Conservation (phyloP, 2,113 vertebrate genomes). For the Etheostoma spectabile region DNA sequence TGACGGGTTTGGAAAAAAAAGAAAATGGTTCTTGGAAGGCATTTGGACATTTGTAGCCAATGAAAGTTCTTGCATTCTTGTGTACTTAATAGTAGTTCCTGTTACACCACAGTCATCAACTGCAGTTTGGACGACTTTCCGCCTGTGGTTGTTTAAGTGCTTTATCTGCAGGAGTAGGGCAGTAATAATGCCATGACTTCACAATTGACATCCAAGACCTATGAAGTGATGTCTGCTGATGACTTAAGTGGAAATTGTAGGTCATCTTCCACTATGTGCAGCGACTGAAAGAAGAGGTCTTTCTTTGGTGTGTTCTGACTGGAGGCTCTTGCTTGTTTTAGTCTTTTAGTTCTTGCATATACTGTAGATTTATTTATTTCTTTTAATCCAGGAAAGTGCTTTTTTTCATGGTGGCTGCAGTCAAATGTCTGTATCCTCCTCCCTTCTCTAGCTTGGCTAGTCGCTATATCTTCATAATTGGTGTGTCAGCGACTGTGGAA, state of each 20-base stretch:
- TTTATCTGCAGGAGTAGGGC: conserved; percentile 47
- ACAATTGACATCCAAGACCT: conserved; percentile 53
- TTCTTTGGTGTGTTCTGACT: conserved; percentile 18
- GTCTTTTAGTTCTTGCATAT: conserved; percentile 5
- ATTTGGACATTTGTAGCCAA: conserved; percentile 41
- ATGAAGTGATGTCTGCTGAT: conserved; percentile 53
- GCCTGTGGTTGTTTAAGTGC: conserved; percentile 45
- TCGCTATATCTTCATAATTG: conserved; percentile 65
- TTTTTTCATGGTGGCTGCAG: conserved; percentile 54
- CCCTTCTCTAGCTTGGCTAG: conserved; percentile 40
- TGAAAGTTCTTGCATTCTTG: conserved; percentile 51
- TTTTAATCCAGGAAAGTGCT: conserved; percentile 11
- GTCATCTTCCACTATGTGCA: conserved; percentile 47
- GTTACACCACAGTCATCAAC: conserved; percentile 53
- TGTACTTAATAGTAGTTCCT: conserved; percentile 52
- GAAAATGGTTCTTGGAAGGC: conserved; percentile 49
- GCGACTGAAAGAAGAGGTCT: conserved; percentile 21
- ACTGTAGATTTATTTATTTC: not conserved
- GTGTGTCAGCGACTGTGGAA: conserved; percentile 61
- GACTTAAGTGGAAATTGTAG: conserved; percentile 72
- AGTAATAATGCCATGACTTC: conserved; percentile 40
- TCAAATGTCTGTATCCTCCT: conserved; percentile 44
- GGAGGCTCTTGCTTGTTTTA: not conserved
- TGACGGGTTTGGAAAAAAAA: conserved; percentile 36
- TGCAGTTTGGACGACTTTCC: conserved; percentile 32